Conservation (phyloP, 2,797 vertebrate genomes). For the Siniperca undulata region DNA sequence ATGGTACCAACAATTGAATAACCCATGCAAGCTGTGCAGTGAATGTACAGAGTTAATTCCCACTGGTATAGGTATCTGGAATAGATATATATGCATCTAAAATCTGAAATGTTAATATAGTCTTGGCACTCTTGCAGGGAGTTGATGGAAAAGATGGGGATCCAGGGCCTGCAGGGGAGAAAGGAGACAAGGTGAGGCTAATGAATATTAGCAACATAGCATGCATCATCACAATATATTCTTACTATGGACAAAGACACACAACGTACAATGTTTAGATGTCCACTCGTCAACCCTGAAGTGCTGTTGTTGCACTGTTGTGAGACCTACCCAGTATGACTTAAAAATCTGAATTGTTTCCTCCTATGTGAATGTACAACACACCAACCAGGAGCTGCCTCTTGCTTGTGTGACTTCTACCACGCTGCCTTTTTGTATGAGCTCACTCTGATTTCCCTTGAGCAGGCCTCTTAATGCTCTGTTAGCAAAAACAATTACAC, state of each 20-base stretch:
- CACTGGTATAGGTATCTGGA: background rate
- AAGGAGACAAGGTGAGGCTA: conserved; percentile 89
- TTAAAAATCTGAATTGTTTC: background rate
- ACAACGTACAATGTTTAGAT: too few species aligned
- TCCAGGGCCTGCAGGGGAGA: conserved; percentile 85
- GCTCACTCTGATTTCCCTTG: conserved; percentile 48
- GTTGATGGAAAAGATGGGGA: conserved; percentile 87
- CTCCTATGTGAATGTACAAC: background rate
- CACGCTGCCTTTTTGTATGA: background rate
- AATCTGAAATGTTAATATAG: background rate
- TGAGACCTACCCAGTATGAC: too few species aligned
- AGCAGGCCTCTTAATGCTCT: conserved; percentile 40
- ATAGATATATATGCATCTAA: background rate
- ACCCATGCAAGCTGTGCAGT: background rate
- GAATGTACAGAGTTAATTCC: background rate
- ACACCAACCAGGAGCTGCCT: background rate
- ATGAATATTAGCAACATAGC: background rate
- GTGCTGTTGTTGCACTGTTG: background rate
- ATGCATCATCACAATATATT: background rate
- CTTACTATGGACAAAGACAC: background rate
- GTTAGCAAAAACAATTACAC: conserved; percentile 63
- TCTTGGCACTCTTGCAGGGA: conserved; percentile 83
- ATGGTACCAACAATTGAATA: background rate
- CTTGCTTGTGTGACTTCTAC: conserved; percentile 11
- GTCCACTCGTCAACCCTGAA: background rate